Conservation (phyloP, 2,888 invertebrate species). For the Nomada flava region DNA sequence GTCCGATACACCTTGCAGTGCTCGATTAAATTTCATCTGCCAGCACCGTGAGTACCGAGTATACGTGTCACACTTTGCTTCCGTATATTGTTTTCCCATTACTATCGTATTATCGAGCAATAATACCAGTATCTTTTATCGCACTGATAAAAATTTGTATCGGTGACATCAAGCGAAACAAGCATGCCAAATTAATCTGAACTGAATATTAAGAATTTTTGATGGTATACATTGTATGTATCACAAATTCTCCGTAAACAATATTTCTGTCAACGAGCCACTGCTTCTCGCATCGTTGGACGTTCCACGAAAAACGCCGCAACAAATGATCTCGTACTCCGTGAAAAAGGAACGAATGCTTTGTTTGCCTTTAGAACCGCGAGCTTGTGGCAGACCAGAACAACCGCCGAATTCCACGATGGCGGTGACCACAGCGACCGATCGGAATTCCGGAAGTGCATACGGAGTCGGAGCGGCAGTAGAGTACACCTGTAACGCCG, state of each 20-base stretch:
- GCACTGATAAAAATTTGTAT: not conserved
- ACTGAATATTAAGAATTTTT: no score
- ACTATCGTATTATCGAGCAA: constrained; percentile 11
- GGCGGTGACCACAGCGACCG: constrained; percentile 81
- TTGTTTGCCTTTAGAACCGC: constrained; percentile 88
- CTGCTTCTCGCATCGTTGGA: not conserved
- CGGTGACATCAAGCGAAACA: no score
- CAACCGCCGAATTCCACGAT: constrained; percentile 97
- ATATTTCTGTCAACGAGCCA: no score
- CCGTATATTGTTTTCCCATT: constrained; percentile 30
- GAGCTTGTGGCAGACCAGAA: constrained; percentile 95
- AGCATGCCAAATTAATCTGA: no score
- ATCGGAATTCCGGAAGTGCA: constrained; percentile 89
- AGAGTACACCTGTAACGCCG: constrained; percentile 93
- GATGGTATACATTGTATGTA: not conserved
- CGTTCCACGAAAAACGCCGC: not conserved
- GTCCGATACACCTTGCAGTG: constrained; percentile 95
- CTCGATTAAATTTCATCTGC: constrained; percentile 94
- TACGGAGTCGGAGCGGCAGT: constrained; percentile 91
- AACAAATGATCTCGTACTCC: not conserved
- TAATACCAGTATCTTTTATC: not conserved
- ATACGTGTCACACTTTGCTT: constrained; percentile 41
- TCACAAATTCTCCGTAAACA: no score
- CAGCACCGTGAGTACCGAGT: constrained; percentile 92
- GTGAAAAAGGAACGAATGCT: not conserved